phyloP scores from a whole-genome alignment of 1,140 invertebrate species.

The Tetranychus urticae region DNA sequence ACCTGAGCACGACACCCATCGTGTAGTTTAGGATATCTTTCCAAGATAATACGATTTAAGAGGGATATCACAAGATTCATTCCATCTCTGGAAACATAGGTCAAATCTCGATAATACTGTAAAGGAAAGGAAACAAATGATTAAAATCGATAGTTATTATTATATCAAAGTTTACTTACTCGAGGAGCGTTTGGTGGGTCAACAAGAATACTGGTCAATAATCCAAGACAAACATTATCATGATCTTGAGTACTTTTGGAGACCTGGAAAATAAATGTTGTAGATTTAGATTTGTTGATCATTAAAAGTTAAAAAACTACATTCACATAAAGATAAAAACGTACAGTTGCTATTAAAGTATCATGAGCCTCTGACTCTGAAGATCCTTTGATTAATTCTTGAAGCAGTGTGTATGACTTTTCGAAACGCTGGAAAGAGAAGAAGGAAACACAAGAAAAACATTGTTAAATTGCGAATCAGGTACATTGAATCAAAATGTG shows the following conservation, averaged over 20 bases:
- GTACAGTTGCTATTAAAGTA: conserved; percentile 53
- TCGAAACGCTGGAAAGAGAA: conserved; percentile 53
- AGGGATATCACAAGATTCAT: conserved; percentile 49
- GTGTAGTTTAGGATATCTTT: conserved; percentile 62
- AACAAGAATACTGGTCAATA: conserved; percentile 64
- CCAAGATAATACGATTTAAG: conserved; percentile 56
- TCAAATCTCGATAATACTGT: conserved; percentile 67
- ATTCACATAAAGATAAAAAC: conserved; percentile 1
- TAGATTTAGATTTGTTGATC: neutral
- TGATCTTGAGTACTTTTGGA: conserved; percentile 49
- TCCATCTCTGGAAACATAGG: conserved; percentile 63
- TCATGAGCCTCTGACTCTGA: conserved; percentile 85
- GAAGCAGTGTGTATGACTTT: conserved; percentile 45
- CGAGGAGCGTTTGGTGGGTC: conserved; percentile 56
- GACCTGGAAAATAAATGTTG: conserved; percentile 14
- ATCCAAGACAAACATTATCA: conserved; percentile 63
- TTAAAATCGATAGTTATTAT: neutral
- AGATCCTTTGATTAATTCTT: conserved; percentile 46
- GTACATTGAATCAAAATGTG: no score
- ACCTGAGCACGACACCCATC: conserved; percentile 50
- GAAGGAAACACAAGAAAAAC: neutral
- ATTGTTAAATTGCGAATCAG: neutral
- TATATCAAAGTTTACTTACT: conserved; percentile 19
- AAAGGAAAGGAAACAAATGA: conserved; percentile 11
- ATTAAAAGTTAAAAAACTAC: neutral